Evolutionary conservation across 2,888 invertebrate species (phyloP).

Genomic region (Ethmia dodecea): DNA sequence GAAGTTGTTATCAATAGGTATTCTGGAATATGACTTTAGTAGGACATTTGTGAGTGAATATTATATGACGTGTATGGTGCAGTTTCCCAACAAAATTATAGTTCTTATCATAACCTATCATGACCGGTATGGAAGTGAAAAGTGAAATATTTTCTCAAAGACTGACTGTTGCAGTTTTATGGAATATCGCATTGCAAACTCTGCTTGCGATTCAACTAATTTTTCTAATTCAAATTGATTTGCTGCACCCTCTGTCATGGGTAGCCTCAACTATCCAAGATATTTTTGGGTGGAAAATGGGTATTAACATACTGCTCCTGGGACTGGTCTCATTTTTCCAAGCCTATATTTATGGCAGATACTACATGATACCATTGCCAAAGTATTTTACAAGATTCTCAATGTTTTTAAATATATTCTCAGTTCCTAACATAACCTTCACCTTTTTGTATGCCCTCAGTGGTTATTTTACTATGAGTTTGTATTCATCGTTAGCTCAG

Average conservation of each 20-base stretch:
- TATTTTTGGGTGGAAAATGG: conserved; percentile 80
- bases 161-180: conserved; percentile 76
- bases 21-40: too few relatives aligned
- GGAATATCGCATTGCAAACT: conserved; percentile 78
- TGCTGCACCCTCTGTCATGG: conserved; percentile 82
- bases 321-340: conserved; percentile 81
- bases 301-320: conserved; percentile 81
- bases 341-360: conserved; percentile 84
- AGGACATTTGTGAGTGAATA: too few relatives aligned
- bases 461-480: conserved; percentile 82
- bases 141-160: conserved; percentile 79
- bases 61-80: too few relatives aligned
- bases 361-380: conserved; percentile 78
- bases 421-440: conserved; percentile 77
- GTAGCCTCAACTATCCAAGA: conserved; percentile 77
- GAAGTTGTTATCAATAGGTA: too few relatives aligned
- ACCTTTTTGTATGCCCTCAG: conserved; percentile 78
- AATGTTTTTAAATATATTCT: conserved; percentile 79
- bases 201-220: conserved; percentile 68
- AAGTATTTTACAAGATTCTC: conserved; percentile 83
- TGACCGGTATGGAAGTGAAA: conserved; percentile 50
- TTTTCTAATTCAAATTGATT: conserved; percentile 78
- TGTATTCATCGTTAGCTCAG: conserved; percentile 82
- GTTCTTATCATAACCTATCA: conserved; percentile 19
- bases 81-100: too few relatives aligned